Evolutionary conservation across 2,888 invertebrate species (phyloP), one percentile per base, ranked within the genome.

Genomic region (Trypoxylon attenuatum): DNA sequence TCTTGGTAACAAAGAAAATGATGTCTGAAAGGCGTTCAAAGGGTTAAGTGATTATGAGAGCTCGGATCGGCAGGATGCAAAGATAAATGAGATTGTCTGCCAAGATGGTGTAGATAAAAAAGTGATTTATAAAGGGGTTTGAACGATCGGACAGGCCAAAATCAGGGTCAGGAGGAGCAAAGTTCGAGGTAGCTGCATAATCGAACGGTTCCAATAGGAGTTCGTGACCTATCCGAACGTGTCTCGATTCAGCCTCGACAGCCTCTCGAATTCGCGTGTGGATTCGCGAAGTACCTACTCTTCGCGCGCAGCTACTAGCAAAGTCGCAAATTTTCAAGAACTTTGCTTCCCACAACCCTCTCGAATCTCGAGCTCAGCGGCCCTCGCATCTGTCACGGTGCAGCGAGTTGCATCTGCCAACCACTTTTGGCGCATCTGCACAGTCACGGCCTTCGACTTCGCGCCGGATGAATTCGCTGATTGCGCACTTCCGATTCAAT

Each of bases 311-410:
- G 13, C 13, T n/a, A 4, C 46, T 42, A n/a, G 13, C 10, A 38
- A 51, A 47, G 25, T 60, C 33, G 29, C 46, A 61, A 65, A 65
- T 52, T 61, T 61, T 22, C 61, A 56, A 52, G 51, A 22, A 56
- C 47, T 13, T 16, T 1, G 15, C 22, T 13, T 39, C 10, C 46
- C 43, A 2, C 16, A 27, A 16, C 2, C 25, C 22, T 41, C 60
- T 25, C 16, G 19, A 29, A 13, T 2, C 22, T 2, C 13, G 15
- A 10, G 13, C 18, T n/a, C 4, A 5, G 16, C 19, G 1, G 5
- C n/a, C 29, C 42, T 39, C 33, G 49, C 39, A 47, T 50, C 49
- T 15, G 25, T 10, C 13, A 6, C 16, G 49, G 25, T 41, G 33
- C 25, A 18, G 5, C 43, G 27, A 15, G 39, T 25, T 54, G 60